Evolutionary conservation across 2,113 vertebrate species (phyloP).

Genomic region (Globicephala melas): DNA sequence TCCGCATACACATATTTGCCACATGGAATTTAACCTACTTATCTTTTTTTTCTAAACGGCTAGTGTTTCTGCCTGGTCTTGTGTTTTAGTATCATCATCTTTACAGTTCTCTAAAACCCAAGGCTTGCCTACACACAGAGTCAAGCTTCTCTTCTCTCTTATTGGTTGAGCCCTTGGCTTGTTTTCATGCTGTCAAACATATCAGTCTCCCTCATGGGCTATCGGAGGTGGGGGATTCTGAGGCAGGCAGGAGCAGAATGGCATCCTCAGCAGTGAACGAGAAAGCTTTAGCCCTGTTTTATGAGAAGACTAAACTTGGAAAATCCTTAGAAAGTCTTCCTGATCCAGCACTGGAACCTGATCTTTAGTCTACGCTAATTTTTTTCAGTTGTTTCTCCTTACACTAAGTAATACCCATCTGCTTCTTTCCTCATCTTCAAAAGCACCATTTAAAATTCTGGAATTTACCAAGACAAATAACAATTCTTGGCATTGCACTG

Average conservation of each 20-base stretch:
- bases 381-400: not conserved
- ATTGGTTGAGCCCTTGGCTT: not conserved
- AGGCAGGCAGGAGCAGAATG: not conserved
- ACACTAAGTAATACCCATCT: not conserved
- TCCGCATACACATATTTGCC: not conserved
- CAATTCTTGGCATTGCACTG: not conserved
- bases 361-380: not conserved
- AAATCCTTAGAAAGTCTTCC: not conserved
- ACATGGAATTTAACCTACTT: not conserved
- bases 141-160: not conserved
- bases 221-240: not conserved
- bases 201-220: not conserved
- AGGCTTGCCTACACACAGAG: not conserved
- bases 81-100: not conserved
- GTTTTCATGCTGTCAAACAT: not conserved
- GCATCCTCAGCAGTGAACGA: not conserved
- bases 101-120: not conserved
- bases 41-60: not conserved
- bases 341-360: not conserved
- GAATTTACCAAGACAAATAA: not conserved
- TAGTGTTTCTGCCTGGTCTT: not conserved
- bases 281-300: not conserved
- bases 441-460: not conserved
- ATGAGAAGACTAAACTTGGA: not conserved
- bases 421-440: not conserved